Base-by-base conservation (phyloP, 2,113 vertebrate species). In the Notiomystis cincta region DNA sequence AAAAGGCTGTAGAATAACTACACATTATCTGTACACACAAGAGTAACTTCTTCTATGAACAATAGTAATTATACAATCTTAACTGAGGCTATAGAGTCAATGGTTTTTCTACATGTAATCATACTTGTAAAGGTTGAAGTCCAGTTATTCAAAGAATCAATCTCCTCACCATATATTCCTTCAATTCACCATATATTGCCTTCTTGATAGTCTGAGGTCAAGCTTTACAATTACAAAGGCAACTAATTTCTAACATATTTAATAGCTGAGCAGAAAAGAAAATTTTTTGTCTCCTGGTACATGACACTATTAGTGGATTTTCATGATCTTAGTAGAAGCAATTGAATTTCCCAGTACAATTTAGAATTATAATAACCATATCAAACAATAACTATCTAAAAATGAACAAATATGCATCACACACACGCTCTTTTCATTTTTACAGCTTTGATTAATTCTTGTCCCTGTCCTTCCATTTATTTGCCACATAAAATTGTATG, bases 351-450 rank as follows among this genome's bases (percentile, higher is more conserved):
- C 17, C 16, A 10, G 53, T 78, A 25, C 61, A 79, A 82, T 60
- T 87, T 90, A 78, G 81, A 93, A 95, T 89, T 79, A 64, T 82
- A 94, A 95, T 87, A 72, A 87, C 17, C n/a, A 8, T 57, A 94
- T 94, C 73, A 91, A 64, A 87, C 10, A 91, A 69, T 95, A 94
- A 57, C 48, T 75, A 60, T 30, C 57, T 76, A 76, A 91, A 96
- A 94, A 67, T 85, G 61, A 91, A 64, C 13, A 82, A 93, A 84
- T 93, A 82, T 51, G 35, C 17, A 90, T 82, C 35, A 38, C 44
- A 79, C 13, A 56, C 73, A 91, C 9, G 13, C 25, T 20, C 8
- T 71, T 76, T 83, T 85, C 15, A 69, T 76, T 90, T 96, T 69
- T 51, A 53, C 24, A 53, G 37, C 25, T 87, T 60, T 94, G 42